phyloP scores from a whole-genome alignment of 2,113 vertebrate species.

The Plectropomus leopardus region DNA sequence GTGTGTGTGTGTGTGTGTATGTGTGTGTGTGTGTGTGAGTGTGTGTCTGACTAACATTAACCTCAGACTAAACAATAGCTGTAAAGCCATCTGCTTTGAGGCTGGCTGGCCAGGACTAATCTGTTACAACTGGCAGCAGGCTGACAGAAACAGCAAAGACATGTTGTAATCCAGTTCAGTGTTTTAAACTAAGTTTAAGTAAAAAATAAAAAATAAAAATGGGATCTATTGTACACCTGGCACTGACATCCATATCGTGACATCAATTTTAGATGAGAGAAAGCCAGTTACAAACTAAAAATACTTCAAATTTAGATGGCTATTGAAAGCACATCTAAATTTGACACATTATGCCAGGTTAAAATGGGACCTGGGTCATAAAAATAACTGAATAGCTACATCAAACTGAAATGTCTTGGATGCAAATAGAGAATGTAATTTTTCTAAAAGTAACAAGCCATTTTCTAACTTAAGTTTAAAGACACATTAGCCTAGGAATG shows the following conservation, averaged over 20 bases:
- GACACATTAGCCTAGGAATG: background rate
- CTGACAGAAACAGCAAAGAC: constrained; percentile 56
- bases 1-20: constrained; percentile 34
- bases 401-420: background rate
- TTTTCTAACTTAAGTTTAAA: background rate
- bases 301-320: background rate
- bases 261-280: constrained; percentile 17
- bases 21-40: constrained; percentile 30
- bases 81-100: constrained; percentile 76
- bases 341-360: background rate
- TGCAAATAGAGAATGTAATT: background rate
- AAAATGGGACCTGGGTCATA: background rate
- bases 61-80: constrained; percentile 80
- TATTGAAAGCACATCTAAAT: background rate
- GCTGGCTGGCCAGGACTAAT: constrained; percentile 59
- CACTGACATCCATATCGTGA: background rate
- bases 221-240: background rate
- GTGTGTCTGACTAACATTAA: constrained; percentile 76
- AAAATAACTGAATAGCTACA: background rate
- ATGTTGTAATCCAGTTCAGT: constrained; percentile 25
- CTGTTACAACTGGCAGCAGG: constrained; percentile 65
- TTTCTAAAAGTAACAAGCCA: background rate
- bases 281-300: constrained; percentile 2
- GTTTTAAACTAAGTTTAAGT: constrained; percentile 17
- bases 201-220: too few species aligned